Conservation (phyloP, 2,113 vertebrate genomes). For the Loxodonta africana region DNA sequence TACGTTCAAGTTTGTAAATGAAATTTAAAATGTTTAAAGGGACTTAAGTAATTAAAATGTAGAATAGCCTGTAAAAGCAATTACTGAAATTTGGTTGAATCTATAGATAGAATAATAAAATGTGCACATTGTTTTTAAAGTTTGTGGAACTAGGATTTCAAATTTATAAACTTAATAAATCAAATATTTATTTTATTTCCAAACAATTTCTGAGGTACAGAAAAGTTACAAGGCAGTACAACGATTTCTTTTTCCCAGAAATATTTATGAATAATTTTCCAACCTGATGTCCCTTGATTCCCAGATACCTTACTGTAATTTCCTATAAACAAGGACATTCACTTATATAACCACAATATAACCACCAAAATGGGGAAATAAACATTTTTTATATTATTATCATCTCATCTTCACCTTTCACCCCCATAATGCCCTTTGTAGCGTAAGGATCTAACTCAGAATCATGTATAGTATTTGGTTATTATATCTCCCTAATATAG, state of each 20-base stretch:
- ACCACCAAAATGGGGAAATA: not conserved
- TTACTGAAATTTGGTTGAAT: slow-evolving; percentile 34
- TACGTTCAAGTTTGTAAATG: not conserved
- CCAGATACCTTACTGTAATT: slow-evolving; percentile 41
- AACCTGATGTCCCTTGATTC: not conserved
- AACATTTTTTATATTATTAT: not conserved
- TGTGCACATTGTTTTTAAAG: not conserved
- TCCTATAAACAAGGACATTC: not conserved
- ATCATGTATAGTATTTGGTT: not conserved
- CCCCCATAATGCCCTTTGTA: not conserved
- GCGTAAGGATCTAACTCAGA: not conserved
- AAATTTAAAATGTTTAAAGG: slow-evolving; percentile 62
- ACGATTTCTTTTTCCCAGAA: not conserved
- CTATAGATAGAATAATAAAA: not conserved
- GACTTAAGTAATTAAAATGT: not conserved
- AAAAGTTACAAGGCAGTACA: not conserved
- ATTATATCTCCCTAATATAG: too few relatives aligned
- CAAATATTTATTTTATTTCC: not conserved
- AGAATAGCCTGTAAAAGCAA: not conserved
- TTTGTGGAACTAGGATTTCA: not conserved
- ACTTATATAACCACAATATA: not conserved
- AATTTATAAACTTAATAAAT: not conserved
- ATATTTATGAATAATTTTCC: slow-evolving; percentile 24
- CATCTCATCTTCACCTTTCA: not conserved
- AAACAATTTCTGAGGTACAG: not conserved